Evolutionary conservation across 1,140 invertebrate species (phyloP), one percentile per base, ranked within the genome.

Genomic region (Caenorhabditis latens): DNA sequence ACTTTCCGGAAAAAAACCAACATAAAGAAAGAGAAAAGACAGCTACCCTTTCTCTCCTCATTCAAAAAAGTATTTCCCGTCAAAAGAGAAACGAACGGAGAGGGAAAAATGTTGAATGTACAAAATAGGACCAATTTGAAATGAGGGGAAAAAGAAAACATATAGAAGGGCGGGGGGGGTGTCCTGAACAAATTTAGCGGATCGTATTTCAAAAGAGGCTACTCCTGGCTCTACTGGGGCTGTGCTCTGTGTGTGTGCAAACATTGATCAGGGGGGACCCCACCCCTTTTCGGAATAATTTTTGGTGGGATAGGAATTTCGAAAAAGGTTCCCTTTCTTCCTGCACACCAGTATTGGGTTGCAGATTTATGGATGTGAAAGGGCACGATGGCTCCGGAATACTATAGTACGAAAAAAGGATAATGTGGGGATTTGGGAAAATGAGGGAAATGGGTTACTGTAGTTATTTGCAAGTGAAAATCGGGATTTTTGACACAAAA

Each of bases 171-270:
- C 40, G 65, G 8, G 8, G 19, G 65, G 40, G 71, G 71, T 79
- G 43, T 79, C 71, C 71, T 79, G 71, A 79, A 79, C 71, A 79
- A 79, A 79, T 79, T 79, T 50, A 9, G 46, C 71, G 43, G 43
- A 79, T 79, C 71, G 46, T 79, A 79, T 79, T 79, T 79, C 71
- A 79, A 79, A 79, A 79, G 71, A 79, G 32, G 71, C 71, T 79
- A 79, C 71, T n/a, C n/a, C n/a, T 79, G 71, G 32, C 71, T 79
- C 21, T 46, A n/a, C n/a, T n/a, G n/a, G n/a, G n/a, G n/a, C n/a
- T n/a, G n/a, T n/a, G n/a, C n/a, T n/a, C n/a, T n/a, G n/a, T n/a
- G 53, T 79, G 71, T 79, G 46, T 79, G 71, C 71, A 79, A 79
- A 79, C 71, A 79, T 50, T 79, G 46, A 79, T 79, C 46, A 84